Percentiles rank a stretch among this genome's conserved stretches.
Conservation (phyloP, 2,888 invertebrate genomes). For the Taenaris catops region DNA sequence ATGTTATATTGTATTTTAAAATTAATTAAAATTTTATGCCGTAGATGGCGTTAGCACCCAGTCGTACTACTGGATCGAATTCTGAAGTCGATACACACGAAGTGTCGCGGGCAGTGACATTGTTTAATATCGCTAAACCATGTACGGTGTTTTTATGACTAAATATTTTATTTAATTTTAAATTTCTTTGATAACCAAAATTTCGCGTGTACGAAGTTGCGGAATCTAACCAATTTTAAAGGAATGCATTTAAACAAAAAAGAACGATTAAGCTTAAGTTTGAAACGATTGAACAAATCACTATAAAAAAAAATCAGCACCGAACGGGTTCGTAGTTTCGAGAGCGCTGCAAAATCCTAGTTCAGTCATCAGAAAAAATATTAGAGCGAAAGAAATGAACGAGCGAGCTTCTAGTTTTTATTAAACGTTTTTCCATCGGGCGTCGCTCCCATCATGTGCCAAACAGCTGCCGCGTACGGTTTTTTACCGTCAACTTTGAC, state of each 20-base stretch:
- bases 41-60: too few relatives aligned
- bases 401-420: constrained; percentile 41
- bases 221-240: neutral
- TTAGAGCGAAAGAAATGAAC: constrained; percentile 40
- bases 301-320: constrained; percentile 12
- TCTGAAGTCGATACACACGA: too few relatives aligned
- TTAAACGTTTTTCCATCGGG: constrained; percentile 50
- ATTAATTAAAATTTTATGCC: too few relatives aligned
- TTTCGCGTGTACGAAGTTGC: too few relatives aligned
- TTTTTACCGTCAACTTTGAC: constrained; percentile 75
- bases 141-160: too few relatives aligned
- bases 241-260: too few relatives aligned
- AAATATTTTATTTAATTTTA: too few relatives aligned
- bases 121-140: too few relatives aligned
- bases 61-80: too few relatives aligned
- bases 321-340: constrained; percentile 19
- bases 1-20: too few relatives aligned
- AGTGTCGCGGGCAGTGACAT: too few relatives aligned
- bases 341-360: constrained; percentile 24
- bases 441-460: constrained; percentile 45
- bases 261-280: constrained; percentile 5
- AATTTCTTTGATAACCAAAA: too few relatives aligned
- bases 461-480: constrained; percentile 65
- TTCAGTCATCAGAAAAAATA: constrained; percentile 35
- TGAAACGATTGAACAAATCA: constrained; percentile 5